A percentile compares a stretch with the other conserved stretches of the same genome.
Conservation (phyloP, 2,888 invertebrate species). For the Pterostichus niger region DNA sequence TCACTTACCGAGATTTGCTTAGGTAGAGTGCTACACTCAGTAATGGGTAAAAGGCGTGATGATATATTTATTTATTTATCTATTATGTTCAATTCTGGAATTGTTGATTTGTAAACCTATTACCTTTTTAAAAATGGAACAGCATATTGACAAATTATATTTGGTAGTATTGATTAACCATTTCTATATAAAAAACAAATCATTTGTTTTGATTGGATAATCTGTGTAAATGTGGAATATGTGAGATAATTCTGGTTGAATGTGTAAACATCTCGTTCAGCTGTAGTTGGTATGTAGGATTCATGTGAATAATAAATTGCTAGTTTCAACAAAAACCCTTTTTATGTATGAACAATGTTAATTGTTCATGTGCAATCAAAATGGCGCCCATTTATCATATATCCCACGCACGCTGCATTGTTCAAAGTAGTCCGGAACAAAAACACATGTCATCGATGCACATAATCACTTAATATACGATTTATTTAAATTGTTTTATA, state of each 20-base stretch:
- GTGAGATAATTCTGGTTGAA: background rate
- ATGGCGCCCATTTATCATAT: constrained; percentile 19
- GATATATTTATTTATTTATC: too few relatives aligned
- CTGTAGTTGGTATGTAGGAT: background rate
- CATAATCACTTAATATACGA: constrained; percentile 11
- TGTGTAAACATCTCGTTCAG: background rate
- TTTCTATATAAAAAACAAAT: too few relatives aligned
- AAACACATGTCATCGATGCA: constrained; percentile 22
- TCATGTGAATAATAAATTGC: constrained; percentile 8
- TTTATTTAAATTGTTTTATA: constrained; percentile 35
- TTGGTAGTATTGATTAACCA: too few relatives aligned
- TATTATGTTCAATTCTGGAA: too few relatives aligned
- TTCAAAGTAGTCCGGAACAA: background rate
- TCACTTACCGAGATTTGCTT: too few relatives aligned
- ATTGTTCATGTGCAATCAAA: constrained; percentile 8
- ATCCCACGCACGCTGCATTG: background rate
- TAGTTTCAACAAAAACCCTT: background rate
- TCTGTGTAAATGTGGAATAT: background rate
- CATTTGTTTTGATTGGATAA: too few relatives aligned
- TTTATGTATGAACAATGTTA: constrained; percentile 30
- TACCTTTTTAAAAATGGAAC: too few relatives aligned
- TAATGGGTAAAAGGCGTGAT: too few relatives aligned
- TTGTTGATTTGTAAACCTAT: too few relatives aligned
- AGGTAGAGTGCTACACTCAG: too few relatives aligned
- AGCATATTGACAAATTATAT: too few relatives aligned